Conservation (phyloP, 2,797 vertebrate genomes). For the Pachyuromys duprasi region DNA sequence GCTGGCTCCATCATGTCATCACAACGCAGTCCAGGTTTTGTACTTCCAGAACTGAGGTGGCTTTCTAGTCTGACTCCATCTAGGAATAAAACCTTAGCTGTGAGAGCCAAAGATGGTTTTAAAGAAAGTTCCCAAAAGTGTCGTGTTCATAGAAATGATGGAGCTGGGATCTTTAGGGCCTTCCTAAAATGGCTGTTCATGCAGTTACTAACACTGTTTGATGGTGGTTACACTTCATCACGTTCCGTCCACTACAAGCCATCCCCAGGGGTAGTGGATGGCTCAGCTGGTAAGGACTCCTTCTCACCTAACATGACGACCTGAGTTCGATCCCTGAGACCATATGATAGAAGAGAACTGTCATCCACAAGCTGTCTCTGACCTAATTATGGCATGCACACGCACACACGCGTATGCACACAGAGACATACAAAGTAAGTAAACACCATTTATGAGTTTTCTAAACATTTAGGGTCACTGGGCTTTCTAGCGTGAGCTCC, state of each 20-base stretch:
- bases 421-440: background rate
- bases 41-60: background rate
- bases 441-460: slow-evolving; percentile 17
- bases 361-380: background rate
- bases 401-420: too few relatives aligned
- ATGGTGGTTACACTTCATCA: background rate
- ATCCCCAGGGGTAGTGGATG: background rate
- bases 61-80: background rate
- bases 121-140: background rate
- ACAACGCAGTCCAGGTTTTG: background rate
- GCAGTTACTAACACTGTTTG: background rate
- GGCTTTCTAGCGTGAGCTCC: background rate
- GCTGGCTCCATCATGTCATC: background rate
- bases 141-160: background rate
- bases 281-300: background rate
- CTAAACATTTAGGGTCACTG: background rate
- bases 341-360: background rate
- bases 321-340: background rate
- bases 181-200: background rate
- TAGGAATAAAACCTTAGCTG: background rate
- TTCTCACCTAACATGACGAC: background rate
- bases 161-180: background rate
- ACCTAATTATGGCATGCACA: too few relatives aligned
- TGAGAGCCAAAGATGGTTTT: background rate
- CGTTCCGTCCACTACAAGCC: background rate